Evolutionary conservation across 2,797 vertebrate genomes (phyloP), one percentile per base, ranked within the genome.

Genomic region (Lophotriccus pileatus): DNA sequence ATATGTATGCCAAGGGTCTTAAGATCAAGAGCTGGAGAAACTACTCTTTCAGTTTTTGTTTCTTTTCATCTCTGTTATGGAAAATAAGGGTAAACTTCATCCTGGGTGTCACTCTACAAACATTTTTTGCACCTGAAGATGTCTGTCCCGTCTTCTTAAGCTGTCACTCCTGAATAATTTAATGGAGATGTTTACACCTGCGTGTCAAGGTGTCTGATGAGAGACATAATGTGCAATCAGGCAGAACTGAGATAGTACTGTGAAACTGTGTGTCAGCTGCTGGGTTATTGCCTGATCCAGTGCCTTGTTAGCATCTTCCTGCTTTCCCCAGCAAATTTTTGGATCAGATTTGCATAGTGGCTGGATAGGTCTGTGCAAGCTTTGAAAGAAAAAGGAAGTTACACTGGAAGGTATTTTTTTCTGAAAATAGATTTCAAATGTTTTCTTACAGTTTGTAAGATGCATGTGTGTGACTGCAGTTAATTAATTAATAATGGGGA

Each of bases 91-190:
- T 44, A 16, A 44, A 2, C 21, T 44, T 56, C 28, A 34, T 76
- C 39, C 20, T 4, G 7, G 14, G 32, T 78, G 47, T 88, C 32
- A 47, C 37, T 58, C 21, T 41, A 3, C 34, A 58, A 67, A 53
- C 2, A 2, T 46, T 90, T 92, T 60, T n/a, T 76, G 37, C 15
- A 63, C 37, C 34, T n/a, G 10, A 52, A 60, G 50, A 63, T 34
- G 19, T 72, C 25, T 78, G 47, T 90, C 73, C 50, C 25, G 6
- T 46, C 43, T 59, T 55, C 53, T 50, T 56, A 39, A 86, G 62
- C 46, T 89, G 66, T 55, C 32, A 39, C 23, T 95, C 28, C 64
- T 60, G 74, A 89, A 55, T 59, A 52, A 60, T 73, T 86, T 89
- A 47, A 64, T 70, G 75, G 75, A 63, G 41, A 17, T 90, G 14